These are phyloP conservation scores for Delia radicum DNA, from an alignment of 1,140 invertebrate species.

Conservation along the genomic window DNA sequence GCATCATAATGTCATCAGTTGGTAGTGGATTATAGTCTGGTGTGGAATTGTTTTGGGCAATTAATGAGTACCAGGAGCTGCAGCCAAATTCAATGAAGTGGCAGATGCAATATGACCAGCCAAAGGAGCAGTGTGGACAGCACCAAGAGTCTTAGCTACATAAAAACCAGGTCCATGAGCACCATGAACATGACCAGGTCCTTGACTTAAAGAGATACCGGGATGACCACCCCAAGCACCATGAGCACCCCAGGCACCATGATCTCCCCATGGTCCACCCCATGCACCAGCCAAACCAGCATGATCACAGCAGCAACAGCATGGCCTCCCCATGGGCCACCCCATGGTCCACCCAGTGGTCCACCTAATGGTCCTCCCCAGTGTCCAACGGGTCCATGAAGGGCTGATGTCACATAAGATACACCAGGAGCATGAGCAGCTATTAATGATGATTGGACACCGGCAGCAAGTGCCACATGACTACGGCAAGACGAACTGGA, in stretches of 20 bases:
- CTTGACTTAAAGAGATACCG: constrained; percentile 26
- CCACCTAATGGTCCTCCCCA: constrained; percentile 32
- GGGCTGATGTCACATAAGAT: constrained; percentile 44
- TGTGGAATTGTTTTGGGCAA: too few species aligned
- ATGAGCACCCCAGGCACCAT: constrained; percentile 5
- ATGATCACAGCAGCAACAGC: constrained; percentile 46
- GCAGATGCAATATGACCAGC: constrained; percentile 55
- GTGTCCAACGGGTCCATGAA: constrained; percentile 40
- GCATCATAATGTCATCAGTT: neutral
- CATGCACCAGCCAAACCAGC: constrained; percentile 10
- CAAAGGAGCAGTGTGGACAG: constrained; percentile 58
- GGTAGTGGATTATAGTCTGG: too few species aligned
- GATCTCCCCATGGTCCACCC: neutral
- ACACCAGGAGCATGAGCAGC: constrained; percentile 38
- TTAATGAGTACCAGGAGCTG: constrained; percentile 56
- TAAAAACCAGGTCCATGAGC: constrained; percentile 52
- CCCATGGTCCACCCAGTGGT: neutral
- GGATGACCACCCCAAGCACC: constrained; percentile 40
- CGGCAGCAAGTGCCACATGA: constrained; percentile 54
- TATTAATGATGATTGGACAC: constrained; percentile 47
- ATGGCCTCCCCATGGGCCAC: constrained; percentile 32
- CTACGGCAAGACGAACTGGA: constrained; percentile 54
- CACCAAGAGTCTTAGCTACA: constrained; percentile 59
- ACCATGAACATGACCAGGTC: constrained; percentile 29
- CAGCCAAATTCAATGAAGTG: constrained; percentile 56